Conservation (phyloP, 2,797 vertebrate species). For the Epinephelus malabaricus region DNA sequence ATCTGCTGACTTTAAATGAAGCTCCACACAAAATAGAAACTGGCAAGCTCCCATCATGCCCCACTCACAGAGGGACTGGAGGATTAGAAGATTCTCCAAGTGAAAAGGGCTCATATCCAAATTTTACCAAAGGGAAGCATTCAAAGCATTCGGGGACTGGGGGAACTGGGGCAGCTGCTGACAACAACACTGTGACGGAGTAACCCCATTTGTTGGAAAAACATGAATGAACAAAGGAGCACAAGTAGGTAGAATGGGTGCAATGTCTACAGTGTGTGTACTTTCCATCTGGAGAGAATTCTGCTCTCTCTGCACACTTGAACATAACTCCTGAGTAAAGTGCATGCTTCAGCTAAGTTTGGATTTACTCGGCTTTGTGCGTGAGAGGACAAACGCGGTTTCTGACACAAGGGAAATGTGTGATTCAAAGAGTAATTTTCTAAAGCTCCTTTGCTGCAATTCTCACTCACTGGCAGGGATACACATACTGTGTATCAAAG, state of each 20-base stretch:
- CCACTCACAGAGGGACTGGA: slow-evolving; percentile 19
- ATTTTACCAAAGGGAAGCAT: slow-evolving; percentile 38
- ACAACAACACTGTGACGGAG: slow-evolving; percentile 52
- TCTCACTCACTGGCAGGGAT: slow-evolving; percentile 35
- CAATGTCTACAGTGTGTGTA: not conserved
- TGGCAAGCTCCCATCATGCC: slow-evolving; percentile 28
- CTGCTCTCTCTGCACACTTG: slow-evolving; percentile 51
- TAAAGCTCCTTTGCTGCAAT: slow-evolving; percentile 49
- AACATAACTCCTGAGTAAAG: slow-evolving; percentile 51
- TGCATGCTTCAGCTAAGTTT: slow-evolving; percentile 68
- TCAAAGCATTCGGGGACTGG: slow-evolving; percentile 32
- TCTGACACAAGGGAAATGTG: slow-evolving; percentile 54
- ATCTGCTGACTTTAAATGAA: slow-evolving; percentile 43
- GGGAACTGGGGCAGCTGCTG: slow-evolving; percentile 61
- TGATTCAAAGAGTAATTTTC: slow-evolving; percentile 56
- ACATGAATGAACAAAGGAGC: slow-evolving; percentile 59
- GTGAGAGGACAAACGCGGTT: slow-evolving; percentile 52
- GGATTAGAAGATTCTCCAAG: slow-evolving; percentile 55
- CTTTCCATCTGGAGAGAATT: slow-evolving; percentile 40
- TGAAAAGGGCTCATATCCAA: slow-evolving; percentile 46
- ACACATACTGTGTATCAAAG: slow-evolving; percentile 20
- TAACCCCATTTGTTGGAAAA: slow-evolving; percentile 52
- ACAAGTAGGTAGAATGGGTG: slow-evolving; percentile 20
- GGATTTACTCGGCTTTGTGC: slow-evolving; percentile 61
- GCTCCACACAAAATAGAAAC: slow-evolving; percentile 39